A percentile compares a stretch with the other conserved stretches of the same genome.
Conservation (phyloP, 2,113 vertebrate genomes). For the Ia io region DNA sequence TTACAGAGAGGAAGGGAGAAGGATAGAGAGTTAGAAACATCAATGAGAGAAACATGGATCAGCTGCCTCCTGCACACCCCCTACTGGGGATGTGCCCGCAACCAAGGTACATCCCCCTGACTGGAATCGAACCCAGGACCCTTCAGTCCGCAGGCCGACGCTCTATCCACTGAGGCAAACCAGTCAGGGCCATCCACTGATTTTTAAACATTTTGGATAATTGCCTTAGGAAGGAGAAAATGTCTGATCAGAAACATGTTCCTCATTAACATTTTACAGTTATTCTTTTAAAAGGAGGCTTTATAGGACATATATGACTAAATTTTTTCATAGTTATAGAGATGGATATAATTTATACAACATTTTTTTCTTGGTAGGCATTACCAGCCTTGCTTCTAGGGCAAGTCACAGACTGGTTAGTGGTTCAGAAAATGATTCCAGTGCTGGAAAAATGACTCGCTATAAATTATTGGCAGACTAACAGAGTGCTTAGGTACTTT, state of each 20-base stretch:
- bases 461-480: rapidly evolving
- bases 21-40: no score
- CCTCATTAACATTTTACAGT: not conserved
- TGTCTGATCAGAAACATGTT: not conserved
- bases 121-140: no score
- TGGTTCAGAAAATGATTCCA: not conserved
- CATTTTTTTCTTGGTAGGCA: not conserved
- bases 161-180: no score
- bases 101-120: no score
- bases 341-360: not conserved
- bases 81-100: no score
- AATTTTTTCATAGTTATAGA: not conserved
- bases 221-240: not conserved
- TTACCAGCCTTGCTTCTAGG: not conserved
- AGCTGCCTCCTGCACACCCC: no score
- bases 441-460: rapidly evolving
- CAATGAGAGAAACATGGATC: no score
- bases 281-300: not conserved
- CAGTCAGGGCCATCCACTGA: not conserved
- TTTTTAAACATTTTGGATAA: not conserved
- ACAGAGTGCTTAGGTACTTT: rapidly evolving
- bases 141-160: no score
- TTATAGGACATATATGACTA: not conserved
- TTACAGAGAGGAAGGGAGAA: no score
- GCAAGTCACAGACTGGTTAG: not conserved